Evolutionary conservation across 2,797 vertebrate species (phyloP).

Genomic region (Chaetodon trifasciatus): DNA sequence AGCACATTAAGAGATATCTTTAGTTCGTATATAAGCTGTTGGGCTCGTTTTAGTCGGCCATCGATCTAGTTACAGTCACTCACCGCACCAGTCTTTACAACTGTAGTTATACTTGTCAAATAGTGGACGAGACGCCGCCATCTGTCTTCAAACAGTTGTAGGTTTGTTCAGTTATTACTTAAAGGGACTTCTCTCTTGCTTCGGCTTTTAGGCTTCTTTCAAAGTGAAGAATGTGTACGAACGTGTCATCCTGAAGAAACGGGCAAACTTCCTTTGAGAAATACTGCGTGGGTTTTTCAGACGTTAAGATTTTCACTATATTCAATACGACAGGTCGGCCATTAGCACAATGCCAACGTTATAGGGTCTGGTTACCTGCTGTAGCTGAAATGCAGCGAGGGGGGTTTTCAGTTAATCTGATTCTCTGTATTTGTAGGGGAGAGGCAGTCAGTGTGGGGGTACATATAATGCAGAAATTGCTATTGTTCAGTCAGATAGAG

Average conservation of each 20-base stretch:
- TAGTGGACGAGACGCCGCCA: conserved; percentile 39
- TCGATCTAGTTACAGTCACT: conserved; percentile 60
- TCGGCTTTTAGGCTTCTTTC: conserved; percentile 41
- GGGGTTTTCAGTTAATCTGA: conserved; percentile 31
- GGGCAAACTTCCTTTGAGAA: conserved; percentile 35
- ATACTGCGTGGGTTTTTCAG: conserved; percentile 31
- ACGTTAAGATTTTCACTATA: conserved; percentile 30
- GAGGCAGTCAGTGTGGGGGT: conserved; percentile 48
- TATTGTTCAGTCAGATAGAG: conserved; percentile 53
- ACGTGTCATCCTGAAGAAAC: conserved; percentile 31
- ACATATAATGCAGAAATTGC: conserved; percentile 52
- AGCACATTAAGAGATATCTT: conserved; percentile 70
- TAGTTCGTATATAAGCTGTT: conserved; percentile 69
- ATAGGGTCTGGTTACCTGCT: conserved; percentile 43
- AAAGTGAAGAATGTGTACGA: conserved; percentile 36
- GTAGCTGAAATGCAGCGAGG: conserved; percentile 19
- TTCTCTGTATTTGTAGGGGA: conserved; percentile 26
- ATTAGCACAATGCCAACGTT: conserved; percentile 49
- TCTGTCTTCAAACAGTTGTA: conserved; percentile 49
- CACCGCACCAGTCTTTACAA: conserved; percentile 64
- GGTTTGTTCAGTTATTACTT: conserved; percentile 49
- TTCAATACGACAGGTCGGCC: conserved; percentile 32
- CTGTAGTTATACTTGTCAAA: conserved; percentile 55
- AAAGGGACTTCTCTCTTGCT: conserved; percentile 47
- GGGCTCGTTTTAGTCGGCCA: conserved; percentile 51